Base-by-base conservation (phyloP, 2,888 invertebrate species). In the Boloria euphrosyne region DNA sequence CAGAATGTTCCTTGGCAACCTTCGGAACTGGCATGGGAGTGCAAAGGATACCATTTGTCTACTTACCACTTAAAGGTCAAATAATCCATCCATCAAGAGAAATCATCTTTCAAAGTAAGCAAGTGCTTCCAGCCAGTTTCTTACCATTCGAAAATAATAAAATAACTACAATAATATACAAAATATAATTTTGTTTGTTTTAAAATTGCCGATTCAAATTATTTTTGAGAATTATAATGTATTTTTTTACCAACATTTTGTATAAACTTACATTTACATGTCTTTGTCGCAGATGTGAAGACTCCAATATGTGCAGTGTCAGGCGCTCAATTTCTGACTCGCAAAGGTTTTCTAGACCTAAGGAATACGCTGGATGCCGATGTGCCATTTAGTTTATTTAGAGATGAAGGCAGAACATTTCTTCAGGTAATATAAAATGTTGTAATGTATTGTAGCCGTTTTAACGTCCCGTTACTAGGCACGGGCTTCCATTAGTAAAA, bases 81-180 rank as follows among this genome's bases (percentile, higher is more conserved):
- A 96, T 97, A 75, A 96, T 97, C 76, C 96, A 97, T 88, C 97
- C 97, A 1, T 96, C 97, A 72, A 95, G 95, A 77, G 97, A 97
- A 90, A 97, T 97, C 80, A 95, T 94, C 76, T 96, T 97, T 85
- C 93, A 95, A 86, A 96, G 96, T 96, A 86, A 81, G 78, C 13
- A 31, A 16, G 13, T 49, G 47, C 27, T 1, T 17, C 27, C 16
- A 3, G 7, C 17, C 31, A 27, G 13, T 47, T 27, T 49, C 0
- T 27, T 47, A 4, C 2, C 14, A 47, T 27, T 16, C 0, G 27
- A 31, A 14, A 55, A 6, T 14, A 47, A 50, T 22, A 13, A 6
- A 49, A 16, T 10, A 49, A 4, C 16, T 13, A 16, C n/a, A 6
- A 49, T n/a, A 17, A 2, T 18, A 3, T 50, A 17, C 31, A 38